Base-by-base conservation (phyloP, 2,888 invertebrate genomes). In the Lepas anatifera region DNA sequence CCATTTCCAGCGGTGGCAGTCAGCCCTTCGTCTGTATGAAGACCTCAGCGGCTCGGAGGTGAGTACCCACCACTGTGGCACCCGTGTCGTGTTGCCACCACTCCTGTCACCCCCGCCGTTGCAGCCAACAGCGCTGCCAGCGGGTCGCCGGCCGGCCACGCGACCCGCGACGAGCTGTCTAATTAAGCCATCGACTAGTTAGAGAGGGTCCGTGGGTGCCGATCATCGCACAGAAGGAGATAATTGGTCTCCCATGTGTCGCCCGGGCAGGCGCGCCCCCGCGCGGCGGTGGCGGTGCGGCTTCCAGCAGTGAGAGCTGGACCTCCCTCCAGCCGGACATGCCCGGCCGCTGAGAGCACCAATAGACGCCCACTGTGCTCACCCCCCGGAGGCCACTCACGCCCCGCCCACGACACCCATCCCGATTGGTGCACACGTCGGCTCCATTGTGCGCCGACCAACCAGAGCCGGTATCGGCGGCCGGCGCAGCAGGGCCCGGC, bases 381-480 rank as follows among this genome's bases (percentile, higher is more conserved):
- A 16, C 58, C 4, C n/a, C 32, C 58, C 58, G 58, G 58, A 32
- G 58, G 58, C 29, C 58, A 25, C 58, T 18, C 58, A 58, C 58
- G 58, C 58, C 58, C 58, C 58, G 58, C 58, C 58, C 32, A 16
- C 18, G 18, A 10, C 32, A 18, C 58, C 32, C 6, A 18, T 32
- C 3, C 13, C 58, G 32, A 58, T 58, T 58, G 58, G 58, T 16
- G 4, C 18, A 10, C 16, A 16, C 32, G 18, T 16, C 32, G 16
- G 58, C 58, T 58, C 70, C 70, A 69, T 72, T 72, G 67, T 69
- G 64, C 41, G 67, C 46, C 48, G 50, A 63, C n/a, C 41, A 66
- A 48, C 39, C n/a, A n/a, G 68, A 32, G 52, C 18, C 7, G n/a
- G 41, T n/a, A 35, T n/a, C 48, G 52, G n/a, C 64, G 37, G 70